Evolutionary conservation across 2,888 invertebrate species (phyloP), one percentile per base, ranked within the genome.

Genomic region (Pristionchus exspectatus): DNA sequence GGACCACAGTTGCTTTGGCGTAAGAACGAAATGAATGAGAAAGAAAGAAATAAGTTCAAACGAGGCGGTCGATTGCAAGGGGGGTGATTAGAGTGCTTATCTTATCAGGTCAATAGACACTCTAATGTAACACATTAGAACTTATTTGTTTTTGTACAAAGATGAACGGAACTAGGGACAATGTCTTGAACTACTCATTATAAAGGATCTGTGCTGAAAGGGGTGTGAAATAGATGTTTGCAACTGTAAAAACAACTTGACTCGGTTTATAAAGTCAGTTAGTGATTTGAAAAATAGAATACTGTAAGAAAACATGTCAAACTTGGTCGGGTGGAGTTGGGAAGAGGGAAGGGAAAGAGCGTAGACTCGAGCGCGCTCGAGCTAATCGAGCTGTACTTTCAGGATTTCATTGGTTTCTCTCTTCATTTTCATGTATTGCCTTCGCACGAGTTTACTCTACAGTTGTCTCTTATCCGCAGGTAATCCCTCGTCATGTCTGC

Each of bases 1-100:
- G 63, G 63, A 30, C 30, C 30, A 12, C 27, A 10, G 12, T 30
- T 30, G 12, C 30, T 44, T 44, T 14, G 7, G 7, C 21, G 50
- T 16, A 81, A 81, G 12, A 50, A 81, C 9, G 50, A 81, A 50
- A 7, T 12, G 44, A 81, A 21, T 24, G 24, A n/a, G 50, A 54
- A 44, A 81, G 81, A 81, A 81, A n/a, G 3, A n/a, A n/a, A 81
- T 54, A 81, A 50, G 81, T 81, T 81, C 27, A 27, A 81, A n/a
- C 5, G 81, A 81, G 50, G 81, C 81, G 81, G 27, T 50, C 16
- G 27, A 50, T 14, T 81, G 30, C n/a, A 54, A 0, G n/a, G 81
- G 44, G 50, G 50, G 16, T 81, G 81, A 81, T 81, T 81, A 81
- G 81, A 44, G 50, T n/a, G 74, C 21, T 74, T 81, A 50, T 81